Evolutionary conservation across 1,140 invertebrate genomes (phyloP).

Genomic region (Drosophila leontia): DNA sequence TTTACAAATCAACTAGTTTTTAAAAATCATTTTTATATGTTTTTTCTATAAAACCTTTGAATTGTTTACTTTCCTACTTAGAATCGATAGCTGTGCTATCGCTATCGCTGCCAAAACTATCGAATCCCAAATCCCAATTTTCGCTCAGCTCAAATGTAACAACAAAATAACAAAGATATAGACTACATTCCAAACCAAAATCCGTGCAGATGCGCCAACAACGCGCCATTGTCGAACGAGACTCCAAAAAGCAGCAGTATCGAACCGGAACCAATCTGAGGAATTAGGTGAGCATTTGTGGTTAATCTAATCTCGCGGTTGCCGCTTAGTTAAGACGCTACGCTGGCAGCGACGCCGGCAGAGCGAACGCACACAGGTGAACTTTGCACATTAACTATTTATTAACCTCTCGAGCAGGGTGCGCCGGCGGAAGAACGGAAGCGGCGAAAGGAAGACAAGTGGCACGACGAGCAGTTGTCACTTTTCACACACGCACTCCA

Average conservation of each 20-base stretch:
- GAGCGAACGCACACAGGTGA: slow-evolving; percentile 54
- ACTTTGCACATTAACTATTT: slow-evolving; percentile 78
- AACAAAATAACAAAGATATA: slow-evolving; percentile 42
- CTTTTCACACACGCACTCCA: slow-evolving; percentile 55
- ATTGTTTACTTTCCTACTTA: not conserved
- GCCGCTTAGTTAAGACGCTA: slow-evolving; percentile 10
- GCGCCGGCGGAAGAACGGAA: slow-evolving; percentile 31
- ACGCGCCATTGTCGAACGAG: not conserved
- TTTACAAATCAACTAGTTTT: not conserved
- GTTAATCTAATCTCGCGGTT: slow-evolving; percentile 49
- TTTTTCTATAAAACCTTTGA: not conserved
- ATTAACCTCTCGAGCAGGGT: slow-evolving; percentile 45
- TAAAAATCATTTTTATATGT: not conserved
- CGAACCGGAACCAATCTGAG: slow-evolving; percentile 9
- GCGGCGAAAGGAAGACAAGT: slow-evolving; percentile 10
- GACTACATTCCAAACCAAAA: slow-evolving; percentile 53
- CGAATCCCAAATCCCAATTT: not conserved
- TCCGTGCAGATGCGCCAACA: slow-evolving; percentile 36
- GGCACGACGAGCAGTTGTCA: slow-evolving; percentile 50
- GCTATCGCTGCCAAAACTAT: not conserved
- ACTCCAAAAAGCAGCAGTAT: slow-evolving; percentile 20
- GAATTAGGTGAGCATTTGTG: slow-evolving; percentile 25
- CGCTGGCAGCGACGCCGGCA: slow-evolving; percentile 31
- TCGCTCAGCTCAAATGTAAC: slow-evolving; percentile 29
- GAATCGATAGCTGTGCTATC: not conserved